A percentile compares a stretch with the other conserved stretches of the same genome.
Evolutionary conservation across 2,797 vertebrate genomes (phyloP).

Genomic region (Tapirus indicus): DNA sequence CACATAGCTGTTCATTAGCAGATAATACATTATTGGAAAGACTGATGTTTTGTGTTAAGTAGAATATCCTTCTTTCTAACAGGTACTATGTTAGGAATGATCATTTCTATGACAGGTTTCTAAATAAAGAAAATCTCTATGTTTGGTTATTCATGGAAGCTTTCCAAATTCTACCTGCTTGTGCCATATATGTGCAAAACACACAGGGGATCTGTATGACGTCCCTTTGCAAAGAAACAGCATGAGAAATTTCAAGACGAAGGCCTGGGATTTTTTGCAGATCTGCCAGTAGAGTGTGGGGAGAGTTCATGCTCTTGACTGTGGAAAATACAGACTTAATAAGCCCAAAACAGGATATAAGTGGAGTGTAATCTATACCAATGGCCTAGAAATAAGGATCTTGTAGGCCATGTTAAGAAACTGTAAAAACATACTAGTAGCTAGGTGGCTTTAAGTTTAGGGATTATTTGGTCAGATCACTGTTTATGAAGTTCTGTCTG

Average conservation of each 20-base stretch:
- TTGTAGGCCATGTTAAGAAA: neutral
- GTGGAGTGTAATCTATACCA: neutral
- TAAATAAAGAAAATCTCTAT: neutral
- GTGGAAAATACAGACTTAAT: neutral
- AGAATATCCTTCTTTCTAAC: neutral
- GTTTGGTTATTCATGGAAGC: neutral
- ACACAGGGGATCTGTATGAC: neutral
- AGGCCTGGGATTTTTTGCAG: neutral
- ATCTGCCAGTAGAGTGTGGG: neutral
- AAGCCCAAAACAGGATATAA: neutral
- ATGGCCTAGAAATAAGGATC: neutral
- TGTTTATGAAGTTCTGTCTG: slow-evolving; percentile 42
- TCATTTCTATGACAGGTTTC: neutral
- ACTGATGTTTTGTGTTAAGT: neutral
- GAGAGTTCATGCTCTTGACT: neutral
- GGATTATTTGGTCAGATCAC: neutral
- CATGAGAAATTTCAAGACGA: neutral
- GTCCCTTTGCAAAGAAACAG: neutral
- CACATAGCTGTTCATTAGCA: neutral
- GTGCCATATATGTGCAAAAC: neutral
- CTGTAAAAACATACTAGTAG: neutral
- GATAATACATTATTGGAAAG: neutral
- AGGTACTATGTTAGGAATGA: neutral
- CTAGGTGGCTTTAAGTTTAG: neutral
- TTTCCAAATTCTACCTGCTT: slow-evolving; percentile 19